These are phyloP conservation scores for Caloenas nicobarica DNA, from an alignment of 2,113 vertebrate genomes.

Conservation along the genomic window DNA sequence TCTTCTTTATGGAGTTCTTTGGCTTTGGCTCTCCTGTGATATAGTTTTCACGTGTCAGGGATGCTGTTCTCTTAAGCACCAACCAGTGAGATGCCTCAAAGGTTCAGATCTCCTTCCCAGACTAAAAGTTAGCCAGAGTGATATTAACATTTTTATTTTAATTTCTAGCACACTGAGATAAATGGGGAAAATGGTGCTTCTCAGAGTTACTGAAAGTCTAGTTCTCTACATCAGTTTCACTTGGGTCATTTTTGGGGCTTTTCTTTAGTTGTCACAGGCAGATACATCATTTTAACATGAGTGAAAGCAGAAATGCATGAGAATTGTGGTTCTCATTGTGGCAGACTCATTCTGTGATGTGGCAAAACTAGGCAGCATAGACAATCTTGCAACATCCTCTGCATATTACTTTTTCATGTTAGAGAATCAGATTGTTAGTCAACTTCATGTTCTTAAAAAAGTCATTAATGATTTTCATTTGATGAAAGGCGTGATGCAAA, in stretches of 20 bases:
- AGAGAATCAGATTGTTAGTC: background rate
- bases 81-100: background rate
- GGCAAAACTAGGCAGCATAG: background rate
- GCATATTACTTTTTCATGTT: background rate
- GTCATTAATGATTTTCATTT: background rate
- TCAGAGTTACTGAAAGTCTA: background rate
- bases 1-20: background rate
- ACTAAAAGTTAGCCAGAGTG: background rate
- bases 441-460: background rate
- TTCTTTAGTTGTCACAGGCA: background rate
- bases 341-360: background rate
- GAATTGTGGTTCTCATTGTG: background rate
- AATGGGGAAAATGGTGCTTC: background rate
- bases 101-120: background rate
- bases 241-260: background rate
- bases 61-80: background rate
- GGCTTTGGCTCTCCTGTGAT: background rate
- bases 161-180: background rate
- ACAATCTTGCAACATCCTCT: background rate
- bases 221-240: background rate
- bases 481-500: background rate
- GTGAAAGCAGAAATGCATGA: background rate
- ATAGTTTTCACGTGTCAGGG: background rate
- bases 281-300: background rate
- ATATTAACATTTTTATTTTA: background rate